These are phyloP conservation scores for Erebia aethiops DNA, from an alignment of 2,888 invertebrate species.

Conservation along the genomic window DNA sequence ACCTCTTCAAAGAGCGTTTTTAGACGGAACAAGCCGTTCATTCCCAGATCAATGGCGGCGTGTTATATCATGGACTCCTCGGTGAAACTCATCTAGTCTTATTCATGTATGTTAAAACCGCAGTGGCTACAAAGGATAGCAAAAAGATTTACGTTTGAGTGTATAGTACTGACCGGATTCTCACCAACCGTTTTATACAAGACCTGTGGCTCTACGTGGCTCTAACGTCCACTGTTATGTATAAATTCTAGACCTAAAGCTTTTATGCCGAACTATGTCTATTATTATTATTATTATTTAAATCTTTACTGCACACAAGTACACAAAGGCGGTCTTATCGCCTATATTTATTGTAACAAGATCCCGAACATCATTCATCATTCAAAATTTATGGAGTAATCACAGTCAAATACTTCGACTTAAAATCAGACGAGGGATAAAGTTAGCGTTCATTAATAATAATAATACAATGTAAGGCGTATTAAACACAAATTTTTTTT, in stretches of 20 bases:
- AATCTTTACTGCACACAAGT: no score
- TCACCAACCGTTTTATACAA: constrained; percentile 1
- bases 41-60: constrained; percentile 65
- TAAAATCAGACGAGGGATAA: background rate
- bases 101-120: constrained; percentile 27
- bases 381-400: background rate
- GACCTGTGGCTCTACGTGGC: constrained; percentile 12
- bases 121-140: constrained; percentile 30
- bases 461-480: no score
- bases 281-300: no score
- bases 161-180: constrained; percentile 11
- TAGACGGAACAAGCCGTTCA: constrained; percentile 63
- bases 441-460: background rate
- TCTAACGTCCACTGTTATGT: background rate
- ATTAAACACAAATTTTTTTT: no score
- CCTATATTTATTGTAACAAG: background rate
- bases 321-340: no score
- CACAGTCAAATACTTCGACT: background rate
- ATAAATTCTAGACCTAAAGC: background rate
- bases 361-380: background rate
- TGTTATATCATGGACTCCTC: constrained; percentile 38
- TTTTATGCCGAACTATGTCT: background rate
- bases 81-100: constrained; percentile 55
- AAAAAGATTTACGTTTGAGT: constrained; percentile 24
- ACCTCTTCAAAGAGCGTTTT: constrained; percentile 69